Percentiles rank a stretch among this genome's conserved stretches.
These are phyloP conservation scores for Sepiola atlantica DNA, from an alignment of 2,888 invertebrate genomes.

Conservation along the genomic window DNA sequence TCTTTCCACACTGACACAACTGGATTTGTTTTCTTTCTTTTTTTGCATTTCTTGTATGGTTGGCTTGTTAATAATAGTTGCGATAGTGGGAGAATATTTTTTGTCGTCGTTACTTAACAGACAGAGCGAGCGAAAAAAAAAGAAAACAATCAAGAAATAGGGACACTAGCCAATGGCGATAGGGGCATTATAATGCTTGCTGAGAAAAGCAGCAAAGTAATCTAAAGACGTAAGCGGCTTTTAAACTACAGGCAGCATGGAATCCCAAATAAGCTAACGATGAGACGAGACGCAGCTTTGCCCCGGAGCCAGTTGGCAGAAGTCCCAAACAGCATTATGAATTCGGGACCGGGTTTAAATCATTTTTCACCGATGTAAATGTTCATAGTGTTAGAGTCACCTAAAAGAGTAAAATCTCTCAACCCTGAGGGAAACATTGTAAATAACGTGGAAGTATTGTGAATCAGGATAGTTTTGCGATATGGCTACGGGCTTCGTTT, in stretches of 20 bases:
- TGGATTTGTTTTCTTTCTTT: too few species aligned
- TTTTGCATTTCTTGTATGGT: too few species aligned
- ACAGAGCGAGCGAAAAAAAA: neutral
- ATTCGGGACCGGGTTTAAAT: neutral
- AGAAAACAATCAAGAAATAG: neutral
- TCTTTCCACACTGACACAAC: too few species aligned
- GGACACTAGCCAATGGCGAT: neutral
- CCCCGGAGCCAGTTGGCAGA: neutral
- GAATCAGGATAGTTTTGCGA: neutral
- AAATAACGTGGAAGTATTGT: neutral
- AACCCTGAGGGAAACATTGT: neutral
- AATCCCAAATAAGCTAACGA: neutral
- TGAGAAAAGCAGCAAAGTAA: neutral
- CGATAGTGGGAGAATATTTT: neutral
- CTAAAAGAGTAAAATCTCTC: neutral
- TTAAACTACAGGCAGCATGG: neutral
- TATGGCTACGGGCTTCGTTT: neutral
- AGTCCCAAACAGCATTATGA: neutral
- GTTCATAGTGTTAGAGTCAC: neutral
- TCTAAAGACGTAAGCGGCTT: neutral
- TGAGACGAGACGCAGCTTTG: neutral
- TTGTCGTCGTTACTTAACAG: neutral
- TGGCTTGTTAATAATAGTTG: too few species aligned
- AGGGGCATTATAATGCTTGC: neutral
- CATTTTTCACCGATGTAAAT: neutral